A percentile compares a stretch with the other conserved stretches of the same genome.
phyloP scores from a whole-genome alignment of 2,888 invertebrate genomes.

The Protophormia terraenovae region DNA sequence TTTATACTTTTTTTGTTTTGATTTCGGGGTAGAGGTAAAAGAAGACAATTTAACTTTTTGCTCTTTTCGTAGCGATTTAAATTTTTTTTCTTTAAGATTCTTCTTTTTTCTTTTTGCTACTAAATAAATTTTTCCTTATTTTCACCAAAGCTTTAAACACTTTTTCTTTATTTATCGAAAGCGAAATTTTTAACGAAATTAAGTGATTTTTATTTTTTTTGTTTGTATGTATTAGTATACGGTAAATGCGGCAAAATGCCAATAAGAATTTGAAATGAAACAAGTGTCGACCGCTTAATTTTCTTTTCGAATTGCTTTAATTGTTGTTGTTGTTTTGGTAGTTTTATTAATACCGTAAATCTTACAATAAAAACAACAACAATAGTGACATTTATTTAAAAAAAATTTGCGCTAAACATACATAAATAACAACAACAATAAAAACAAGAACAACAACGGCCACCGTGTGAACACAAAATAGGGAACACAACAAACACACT shows the following conservation, averaged over 20 bases:
- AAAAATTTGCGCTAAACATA: conserved; percentile 9
- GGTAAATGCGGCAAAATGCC: conserved; percentile 8
- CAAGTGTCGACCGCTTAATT: background rate
- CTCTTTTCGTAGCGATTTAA: background rate
- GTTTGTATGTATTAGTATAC: background rate
- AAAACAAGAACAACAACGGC: background rate
- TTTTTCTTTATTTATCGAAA: background rate
- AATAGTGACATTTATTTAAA: background rate
- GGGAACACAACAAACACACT: conserved; percentile 60
- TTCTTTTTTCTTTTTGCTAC: background rate
- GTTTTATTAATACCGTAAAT: background rate
- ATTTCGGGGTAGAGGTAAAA: background rate
- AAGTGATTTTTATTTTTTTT: background rate
- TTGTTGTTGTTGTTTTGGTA: background rate
- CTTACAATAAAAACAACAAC: background rate
- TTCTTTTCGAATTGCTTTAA: background rate
- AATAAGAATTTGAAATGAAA: background rate
- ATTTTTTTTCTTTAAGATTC: background rate
- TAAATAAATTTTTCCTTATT: background rate
- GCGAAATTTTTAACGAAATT: background rate
- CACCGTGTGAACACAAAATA: too few relatives aligned
- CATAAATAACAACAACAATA: background rate
- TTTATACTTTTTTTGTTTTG: background rate
- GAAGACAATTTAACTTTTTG: background rate
- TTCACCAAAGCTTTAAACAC: background rate